phyloP scores from a whole-genome alignment of 1,140 invertebrate genomes.

The Oncopodura yosiiana region DNA sequence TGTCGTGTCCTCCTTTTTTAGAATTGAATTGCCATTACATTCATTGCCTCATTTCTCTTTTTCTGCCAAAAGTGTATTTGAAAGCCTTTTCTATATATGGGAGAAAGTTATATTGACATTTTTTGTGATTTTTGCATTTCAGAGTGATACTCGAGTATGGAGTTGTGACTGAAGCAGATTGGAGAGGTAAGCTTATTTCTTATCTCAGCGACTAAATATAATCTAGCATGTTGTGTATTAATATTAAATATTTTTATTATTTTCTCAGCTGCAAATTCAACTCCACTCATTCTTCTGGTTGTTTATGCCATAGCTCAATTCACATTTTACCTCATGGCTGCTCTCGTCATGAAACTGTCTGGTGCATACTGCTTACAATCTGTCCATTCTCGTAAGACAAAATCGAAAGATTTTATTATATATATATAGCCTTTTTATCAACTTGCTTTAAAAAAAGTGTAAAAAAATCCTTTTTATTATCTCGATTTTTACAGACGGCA shows the following conservation, averaged over 20 bases:
- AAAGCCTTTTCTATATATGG: too few relatives aligned
- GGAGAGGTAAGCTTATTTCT: constrained; percentile 41
- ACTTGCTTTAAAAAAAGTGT: too few relatives aligned
- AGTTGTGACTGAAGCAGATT: constrained; percentile 44
- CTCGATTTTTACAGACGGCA: too few relatives aligned
- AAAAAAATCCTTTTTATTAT: too few relatives aligned
- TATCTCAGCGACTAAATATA: neutral
- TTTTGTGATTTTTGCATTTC: constrained; percentile 31
- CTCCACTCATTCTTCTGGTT: constrained; percentile 48
- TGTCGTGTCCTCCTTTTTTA: neutral
- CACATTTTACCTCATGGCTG: constrained; percentile 64
- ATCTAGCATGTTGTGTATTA: too few relatives aligned
- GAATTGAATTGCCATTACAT: neutral
- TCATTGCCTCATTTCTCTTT: too few relatives aligned
- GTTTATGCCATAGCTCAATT: constrained; percentile 57
- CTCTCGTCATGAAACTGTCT: constrained; percentile 63
- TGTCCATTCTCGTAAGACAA: constrained; percentile 69
- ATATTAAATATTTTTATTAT: too few relatives aligned
- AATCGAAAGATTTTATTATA: too few relatives aligned
- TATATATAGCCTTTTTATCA: too few relatives aligned
- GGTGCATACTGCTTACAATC: constrained; percentile 70
- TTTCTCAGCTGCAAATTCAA: constrained; percentile 43
- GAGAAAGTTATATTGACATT: too few relatives aligned
- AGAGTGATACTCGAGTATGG: constrained; percentile 48
- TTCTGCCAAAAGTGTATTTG: too few relatives aligned